Evolutionary conservation across 2,888 invertebrate genomes (phyloP), one percentile per base, ranked within the genome.

Genomic region (Pachliopta kotzebuea): DNA sequence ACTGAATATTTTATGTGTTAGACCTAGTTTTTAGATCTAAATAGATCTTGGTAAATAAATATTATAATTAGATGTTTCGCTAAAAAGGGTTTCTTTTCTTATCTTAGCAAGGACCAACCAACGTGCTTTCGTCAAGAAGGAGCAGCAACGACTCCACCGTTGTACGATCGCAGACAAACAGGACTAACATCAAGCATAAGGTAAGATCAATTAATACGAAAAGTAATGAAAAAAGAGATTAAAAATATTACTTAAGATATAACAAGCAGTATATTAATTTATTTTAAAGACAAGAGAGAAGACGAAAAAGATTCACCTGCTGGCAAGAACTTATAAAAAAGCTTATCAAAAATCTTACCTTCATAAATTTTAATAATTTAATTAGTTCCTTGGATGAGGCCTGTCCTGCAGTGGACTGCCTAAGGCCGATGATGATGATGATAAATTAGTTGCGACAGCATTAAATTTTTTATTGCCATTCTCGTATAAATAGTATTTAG

Each of bases 91-190:
- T 23, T 24, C 7, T n/a, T 58, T 90, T 58, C 87, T 93, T 18
- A 45, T 37, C 29, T 24, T 49, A 65, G 93, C 93, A 96, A 94
- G 95, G 95, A 42, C 95, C 95, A 9, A 93, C 94, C 56, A 94
- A 95, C 71, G 92, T 95, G 49, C 88, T 95, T 75, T 95, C 95
- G 29, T 96, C 96, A 42, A 93, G 97, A 73, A 93, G 97, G 74
- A 96, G 97, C 82, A 97, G 97, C 72, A 96, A 96, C 79, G 97
- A 97, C 83, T 96, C 96, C 4, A 94, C 95, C 0, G 93, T 93
- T 21, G 92, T 92, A 69, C 83, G 93, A 59, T 84, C 90, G 21
- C 91, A 91, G 69, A 87, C 87, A 9, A 90, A 88, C 71, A 85
- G 92, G 66, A 85, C 87, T 4, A 92, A 92, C 70, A 90, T 91